Percentiles rank a stretch among this genome's conserved stretches.
These are phyloP conservation scores for Planiliza haematocheilus DNA, from an alignment of 2,113 vertebrate genomes.

Conservation along the genomic window DNA sequence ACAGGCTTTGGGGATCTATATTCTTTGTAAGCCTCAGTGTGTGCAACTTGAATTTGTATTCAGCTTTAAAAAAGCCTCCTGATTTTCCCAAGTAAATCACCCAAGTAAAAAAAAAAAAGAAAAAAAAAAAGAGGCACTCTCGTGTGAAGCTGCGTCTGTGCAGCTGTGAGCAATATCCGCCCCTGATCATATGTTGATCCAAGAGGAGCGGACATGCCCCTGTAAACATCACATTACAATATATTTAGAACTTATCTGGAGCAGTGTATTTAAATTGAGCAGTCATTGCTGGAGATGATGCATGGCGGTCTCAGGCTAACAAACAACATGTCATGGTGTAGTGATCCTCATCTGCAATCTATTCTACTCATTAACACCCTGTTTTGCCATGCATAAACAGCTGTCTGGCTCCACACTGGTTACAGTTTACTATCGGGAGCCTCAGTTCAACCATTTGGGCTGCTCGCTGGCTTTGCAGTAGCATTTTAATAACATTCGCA, in stretches of 20 bases:
- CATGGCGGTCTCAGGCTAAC: slow-evolving; percentile 43
- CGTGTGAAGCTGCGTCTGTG: slow-evolving; percentile 5
- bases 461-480: slow-evolving; percentile 15
- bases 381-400: slow-evolving; percentile 32
- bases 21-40: background rate
- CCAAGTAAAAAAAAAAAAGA: slow-evolving; percentile 1
- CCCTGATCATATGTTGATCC: slow-evolving; percentile 42
- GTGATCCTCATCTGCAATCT: slow-evolving; percentile 46
- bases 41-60: slow-evolving; percentile 21
- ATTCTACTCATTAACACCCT: slow-evolving; percentile 51
- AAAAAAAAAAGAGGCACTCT: slow-evolving; percentile 5
- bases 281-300: slow-evolving; percentile 45
- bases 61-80: slow-evolving; percentile 23
- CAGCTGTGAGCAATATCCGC: slow-evolving; percentile 16
- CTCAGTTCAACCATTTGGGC: slow-evolving; percentile 18
- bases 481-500: slow-evolving; percentile 67
- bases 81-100: slow-evolving; percentile 12
- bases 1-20: slow-evolving; percentile 4
- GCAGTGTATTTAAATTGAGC: slow-evolving; percentile 38
- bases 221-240: slow-evolving; percentile 33
- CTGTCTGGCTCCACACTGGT: slow-evolving; percentile 28
- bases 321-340: slow-evolving; percentile 29
- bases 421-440: slow-evolving; percentile 16
- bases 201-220: slow-evolving; percentile 20
- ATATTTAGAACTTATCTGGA: slow-evolving; percentile 18